These are phyloP conservation scores for Dryoscopus gambensis DNA, from an alignment of 2,113 vertebrate genomes.

Conservation along the genomic window DNA sequence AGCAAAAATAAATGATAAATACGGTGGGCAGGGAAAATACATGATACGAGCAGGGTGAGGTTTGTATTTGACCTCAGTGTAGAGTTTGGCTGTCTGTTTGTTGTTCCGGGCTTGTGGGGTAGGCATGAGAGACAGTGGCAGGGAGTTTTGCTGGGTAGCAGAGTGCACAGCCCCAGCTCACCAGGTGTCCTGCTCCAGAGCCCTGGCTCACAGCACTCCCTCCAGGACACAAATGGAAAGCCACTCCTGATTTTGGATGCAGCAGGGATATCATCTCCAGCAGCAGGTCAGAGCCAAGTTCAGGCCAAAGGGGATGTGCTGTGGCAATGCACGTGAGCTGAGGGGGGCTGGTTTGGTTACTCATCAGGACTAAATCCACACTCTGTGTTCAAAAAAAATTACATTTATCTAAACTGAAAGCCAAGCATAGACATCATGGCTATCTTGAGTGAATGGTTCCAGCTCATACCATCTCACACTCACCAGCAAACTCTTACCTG, in stretches of 20 bases:
- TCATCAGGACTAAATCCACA: neutral
- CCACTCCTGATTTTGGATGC: neutral
- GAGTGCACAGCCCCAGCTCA: neutral
- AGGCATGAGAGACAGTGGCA: neutral
- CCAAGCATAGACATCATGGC: neutral
- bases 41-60: accelerated
- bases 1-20: neutral
- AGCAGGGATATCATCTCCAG: neutral
- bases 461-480: neutral
- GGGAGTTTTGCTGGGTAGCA: neutral
- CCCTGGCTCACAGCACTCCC: neutral
- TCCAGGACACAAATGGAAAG: neutral
- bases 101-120: neutral
- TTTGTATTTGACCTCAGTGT: neutral
- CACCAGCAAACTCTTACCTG: neutral
- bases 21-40: neutral
- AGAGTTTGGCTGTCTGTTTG: neutral
- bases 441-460: neutral
- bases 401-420: neutral
- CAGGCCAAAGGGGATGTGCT: neutral
- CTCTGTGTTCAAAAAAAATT: neutral
- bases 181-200: neutral
- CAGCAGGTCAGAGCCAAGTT: neutral
- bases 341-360: neutral
- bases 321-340: neutral